Conservation (phyloP, 2,888 invertebrate genomes). For the Andrena bucephala region DNA sequence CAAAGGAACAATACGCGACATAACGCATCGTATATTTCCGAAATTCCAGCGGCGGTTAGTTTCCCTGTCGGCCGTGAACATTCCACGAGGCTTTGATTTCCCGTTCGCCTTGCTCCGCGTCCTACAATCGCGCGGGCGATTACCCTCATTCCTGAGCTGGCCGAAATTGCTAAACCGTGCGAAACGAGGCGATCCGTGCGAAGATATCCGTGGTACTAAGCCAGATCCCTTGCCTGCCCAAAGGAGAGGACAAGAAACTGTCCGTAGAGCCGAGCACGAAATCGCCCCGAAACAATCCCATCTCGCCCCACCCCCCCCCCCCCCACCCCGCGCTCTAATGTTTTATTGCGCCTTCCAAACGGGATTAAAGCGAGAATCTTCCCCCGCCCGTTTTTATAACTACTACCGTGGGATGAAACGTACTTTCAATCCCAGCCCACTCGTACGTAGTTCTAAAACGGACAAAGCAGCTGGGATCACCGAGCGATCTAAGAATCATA, state of each 20-base stretch:
- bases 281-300: slow-evolving; percentile 43
- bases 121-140: background rate
- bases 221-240: background rate
- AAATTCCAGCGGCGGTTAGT: background rate
- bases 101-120: no score
- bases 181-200: slow-evolving; percentile 19
- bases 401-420: background rate
- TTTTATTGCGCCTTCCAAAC: slow-evolving; percentile 19
- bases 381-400: slow-evolving; percentile 10
- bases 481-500: no score
- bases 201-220: slow-evolving; percentile 19
- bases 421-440: background rate
- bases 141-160: background rate
- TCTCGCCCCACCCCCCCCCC: background rate
- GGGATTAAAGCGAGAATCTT: slow-evolving; percentile 43
- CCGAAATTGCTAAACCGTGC: slow-evolving; percentile 29
- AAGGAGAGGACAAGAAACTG: slow-evolving; percentile 35
- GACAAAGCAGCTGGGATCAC: background rate
- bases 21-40: background rate
- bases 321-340: slow-evolving; percentile 6
- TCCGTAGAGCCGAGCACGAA: slow-evolving; percentile 10
- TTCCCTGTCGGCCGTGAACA: background rate
- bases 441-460: background rate
- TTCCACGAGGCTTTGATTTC: slow-evolving; percentile 1
- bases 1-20: background rate